These are phyloP conservation scores for Sminthurinus signatus DNA, from an alignment of 1,140 invertebrate genomes.

Conservation along the genomic window DNA sequence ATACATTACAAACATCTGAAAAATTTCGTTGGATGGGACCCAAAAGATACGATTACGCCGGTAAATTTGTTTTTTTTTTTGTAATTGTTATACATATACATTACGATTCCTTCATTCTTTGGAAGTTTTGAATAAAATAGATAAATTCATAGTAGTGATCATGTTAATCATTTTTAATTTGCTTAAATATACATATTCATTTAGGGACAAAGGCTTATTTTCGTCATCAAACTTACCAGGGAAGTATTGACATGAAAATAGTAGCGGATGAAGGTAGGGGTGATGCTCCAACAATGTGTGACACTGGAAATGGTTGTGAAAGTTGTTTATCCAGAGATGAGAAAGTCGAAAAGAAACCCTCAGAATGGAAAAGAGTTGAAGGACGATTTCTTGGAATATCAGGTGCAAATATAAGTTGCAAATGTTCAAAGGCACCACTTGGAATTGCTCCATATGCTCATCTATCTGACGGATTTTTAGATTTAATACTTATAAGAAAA, in stretches of 20 bases:
- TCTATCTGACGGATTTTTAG: constrained; percentile 71
- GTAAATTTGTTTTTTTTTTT: no score
- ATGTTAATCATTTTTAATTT: no score
- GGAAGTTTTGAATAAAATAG: no score
- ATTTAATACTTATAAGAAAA: constrained; percentile 68
- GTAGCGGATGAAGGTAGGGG: constrained; percentile 23
- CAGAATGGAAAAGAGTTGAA: constrained; percentile 41
- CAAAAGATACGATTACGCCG: constrained; percentile 74
- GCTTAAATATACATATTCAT: no score
- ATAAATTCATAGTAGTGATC: no score
- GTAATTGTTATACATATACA: no score
- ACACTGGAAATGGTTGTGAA: constrained; percentile 36
- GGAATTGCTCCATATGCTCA: constrained; percentile 74
- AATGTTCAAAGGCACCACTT: constrained; percentile 43
- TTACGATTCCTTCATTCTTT: no score
- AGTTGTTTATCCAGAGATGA: constrained; percentile 27
- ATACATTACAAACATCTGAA: constrained; percentile 75
- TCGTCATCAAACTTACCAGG: constrained; percentile 44
- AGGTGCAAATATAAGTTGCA: constrained; percentile 37
- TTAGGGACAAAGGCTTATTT: no score
- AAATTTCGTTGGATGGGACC: constrained; percentile 82
- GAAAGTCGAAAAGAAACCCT: constrained; percentile 13
- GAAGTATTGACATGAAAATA: constrained; percentile 39
- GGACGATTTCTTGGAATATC: constrained; percentile 36
- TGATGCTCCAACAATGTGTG: constrained; percentile 28